phyloP scores from a whole-genome alignment of 2,797 vertebrate genomes.

The Anabas testudineus region DNA sequence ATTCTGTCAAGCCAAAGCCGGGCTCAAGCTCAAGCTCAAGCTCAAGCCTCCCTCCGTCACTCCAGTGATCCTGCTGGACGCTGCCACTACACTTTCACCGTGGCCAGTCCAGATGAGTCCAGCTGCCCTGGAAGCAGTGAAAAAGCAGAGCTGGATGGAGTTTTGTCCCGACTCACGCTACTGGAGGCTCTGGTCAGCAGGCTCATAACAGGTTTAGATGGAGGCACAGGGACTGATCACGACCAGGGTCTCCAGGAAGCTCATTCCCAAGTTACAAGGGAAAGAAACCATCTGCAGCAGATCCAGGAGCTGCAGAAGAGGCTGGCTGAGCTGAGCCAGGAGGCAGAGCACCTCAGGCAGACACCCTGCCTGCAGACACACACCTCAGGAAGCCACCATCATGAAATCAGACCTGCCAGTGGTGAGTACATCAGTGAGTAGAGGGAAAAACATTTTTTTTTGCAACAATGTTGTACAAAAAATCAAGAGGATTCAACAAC shows the following conservation, averaged over 20 bases:
- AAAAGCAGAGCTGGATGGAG: conserved; percentile 76
- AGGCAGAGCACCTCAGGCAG: conserved; percentile 77
- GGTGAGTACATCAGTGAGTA: conserved; percentile 66
- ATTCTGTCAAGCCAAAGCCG: conserved; percentile 46
- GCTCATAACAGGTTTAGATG: conserved; percentile 59
- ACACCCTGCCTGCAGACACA: conserved; percentile 71
- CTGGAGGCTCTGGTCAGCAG: conserved; percentile 85
- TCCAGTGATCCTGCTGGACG: conserved; percentile 78
- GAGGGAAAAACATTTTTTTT: not conserved
- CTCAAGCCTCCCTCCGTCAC: conserved; percentile 77
- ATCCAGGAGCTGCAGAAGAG: conserved; percentile 76
- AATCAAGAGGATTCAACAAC: too few relatives aligned
- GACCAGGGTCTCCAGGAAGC: conserved; percentile 76
- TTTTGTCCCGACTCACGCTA: conserved; percentile 81
- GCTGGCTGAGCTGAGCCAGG: conserved; percentile 71
- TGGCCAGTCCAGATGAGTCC: conserved; percentile 85
- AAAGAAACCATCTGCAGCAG: conserved; percentile 84
- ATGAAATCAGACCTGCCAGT: conserved; percentile 64
- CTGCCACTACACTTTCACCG: conserved; percentile 91
- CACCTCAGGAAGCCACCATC: conserved; percentile 41
- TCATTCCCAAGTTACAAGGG: conserved; percentile 77
- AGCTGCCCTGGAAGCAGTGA: conserved; percentile 78
- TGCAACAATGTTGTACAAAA: too few relatives aligned
- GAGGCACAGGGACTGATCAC: conserved; percentile 2
- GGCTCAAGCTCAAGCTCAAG: conserved; percentile 70